A percentile compares a stretch with the other conserved stretches of the same genome.
phyloP scores from a whole-genome alignment of 1,140 invertebrate species.

The Lerema accius region DNA sequence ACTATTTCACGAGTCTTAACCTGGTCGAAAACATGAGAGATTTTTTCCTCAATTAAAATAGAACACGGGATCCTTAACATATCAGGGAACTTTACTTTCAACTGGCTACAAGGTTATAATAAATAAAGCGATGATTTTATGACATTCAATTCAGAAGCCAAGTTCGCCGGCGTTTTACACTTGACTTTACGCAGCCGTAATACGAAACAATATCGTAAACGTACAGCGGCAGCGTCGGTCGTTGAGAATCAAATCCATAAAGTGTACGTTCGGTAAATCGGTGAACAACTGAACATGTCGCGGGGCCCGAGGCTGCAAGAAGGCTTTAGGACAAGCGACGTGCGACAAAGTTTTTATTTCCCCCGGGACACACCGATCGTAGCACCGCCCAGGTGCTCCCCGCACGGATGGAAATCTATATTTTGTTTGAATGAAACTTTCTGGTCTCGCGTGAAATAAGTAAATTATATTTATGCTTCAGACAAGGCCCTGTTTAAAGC shows the following conservation, averaged over 20 bases:
- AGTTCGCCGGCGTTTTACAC: conserved; percentile 44
- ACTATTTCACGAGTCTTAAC: too few relatives aligned
- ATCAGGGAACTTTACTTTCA: too few relatives aligned
- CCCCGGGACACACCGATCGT: conserved; percentile 77
- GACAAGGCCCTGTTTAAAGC: conserved; percentile 61
- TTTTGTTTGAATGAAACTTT: conserved; percentile 81
- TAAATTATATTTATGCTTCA: conserved; percentile 77
- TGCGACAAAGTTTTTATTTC: conserved; percentile 83
- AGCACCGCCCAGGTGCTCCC: conserved; percentile 77
- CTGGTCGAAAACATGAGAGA: too few relatives aligned
- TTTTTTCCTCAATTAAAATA: too few relatives aligned
- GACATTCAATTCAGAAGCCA: conserved; percentile 42
- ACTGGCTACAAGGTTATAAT: too few relatives aligned
- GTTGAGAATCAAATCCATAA: conserved; percentile 75
- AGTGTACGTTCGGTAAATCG: conserved; percentile 69
- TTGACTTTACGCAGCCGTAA: conserved; percentile 56
- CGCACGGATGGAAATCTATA: conserved; percentile 76
- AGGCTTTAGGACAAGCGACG: conserved; percentile 79
- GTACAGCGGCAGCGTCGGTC: conserved; percentile 59
- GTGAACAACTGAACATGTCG: conserved; percentile 68
- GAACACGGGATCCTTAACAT: too few relatives aligned
- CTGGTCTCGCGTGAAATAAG: conserved; percentile 77
- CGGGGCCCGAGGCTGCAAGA: conserved; percentile 64
- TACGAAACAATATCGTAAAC: conserved; percentile 73
- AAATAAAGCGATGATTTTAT: neutral